Percentiles rank a stretch among this genome's conserved stretches.
Conservation (phyloP, 1,140 invertebrate species). For the Aleiodes sp. region DNA sequence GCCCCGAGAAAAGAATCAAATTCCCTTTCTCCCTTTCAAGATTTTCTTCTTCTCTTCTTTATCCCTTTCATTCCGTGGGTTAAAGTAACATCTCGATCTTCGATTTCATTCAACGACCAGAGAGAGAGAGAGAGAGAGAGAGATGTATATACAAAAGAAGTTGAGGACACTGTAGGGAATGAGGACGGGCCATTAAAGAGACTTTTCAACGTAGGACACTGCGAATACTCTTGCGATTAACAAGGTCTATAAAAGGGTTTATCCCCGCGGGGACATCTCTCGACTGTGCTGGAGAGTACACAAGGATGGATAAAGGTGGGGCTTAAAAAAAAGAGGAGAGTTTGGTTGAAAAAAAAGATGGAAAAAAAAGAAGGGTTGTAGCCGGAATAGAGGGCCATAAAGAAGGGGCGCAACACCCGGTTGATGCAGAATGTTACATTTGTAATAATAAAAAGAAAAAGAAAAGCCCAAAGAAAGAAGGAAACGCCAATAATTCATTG, state of each 20-base stretch:
- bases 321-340: constrained; percentile 58
- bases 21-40: background rate
- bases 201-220: constrained; percentile 34
- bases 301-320: constrained; percentile 36
- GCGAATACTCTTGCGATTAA: constrained; percentile 36
- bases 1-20: constrained; percentile 11
- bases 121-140: constrained; percentile 16
- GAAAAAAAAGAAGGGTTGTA: constrained; percentile 34
- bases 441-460: constrained; percentile 21
- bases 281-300: constrained; percentile 33
- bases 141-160: background rate
- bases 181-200: constrained; percentile 34
- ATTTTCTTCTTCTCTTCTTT: constrained; percentile 15
- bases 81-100: constrained; percentile 25
- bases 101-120: constrained; percentile 26
- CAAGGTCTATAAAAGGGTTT: constrained; percentile 45
- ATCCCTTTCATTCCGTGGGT: constrained; percentile 17
- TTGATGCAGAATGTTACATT: constrained; percentile 27
- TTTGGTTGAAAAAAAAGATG: constrained; percentile 53
- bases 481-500: constrained; percentile 65
- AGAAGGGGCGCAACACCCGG: constrained; percentile 26
- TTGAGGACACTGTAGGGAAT: constrained; percentile 13
- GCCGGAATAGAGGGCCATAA: constrained; percentile 43
- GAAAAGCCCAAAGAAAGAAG: constrained; percentile 31
- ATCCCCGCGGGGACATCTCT: constrained; percentile 34